These are phyloP conservation scores for Drosophila niveifrons DNA, from an alignment of 2,888 invertebrate genomes.

Conservation along the genomic window DNA sequence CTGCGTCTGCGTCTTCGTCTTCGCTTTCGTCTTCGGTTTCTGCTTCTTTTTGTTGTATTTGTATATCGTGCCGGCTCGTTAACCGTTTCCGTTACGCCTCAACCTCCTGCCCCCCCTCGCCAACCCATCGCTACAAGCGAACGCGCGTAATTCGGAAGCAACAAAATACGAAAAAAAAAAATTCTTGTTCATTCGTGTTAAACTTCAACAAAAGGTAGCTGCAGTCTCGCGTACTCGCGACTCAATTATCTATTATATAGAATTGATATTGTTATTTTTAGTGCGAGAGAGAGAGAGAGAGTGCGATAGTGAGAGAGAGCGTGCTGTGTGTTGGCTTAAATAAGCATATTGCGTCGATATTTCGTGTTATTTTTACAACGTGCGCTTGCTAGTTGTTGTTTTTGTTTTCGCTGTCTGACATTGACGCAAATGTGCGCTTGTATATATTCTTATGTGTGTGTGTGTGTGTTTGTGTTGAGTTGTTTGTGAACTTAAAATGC, in stretches of 20 bases:
- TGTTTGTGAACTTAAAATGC: slow-evolving; percentile 63
- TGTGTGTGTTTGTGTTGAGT: slow-evolving; percentile 19
- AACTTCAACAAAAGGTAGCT: slow-evolving; percentile 45
- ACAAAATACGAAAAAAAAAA: not conserved
- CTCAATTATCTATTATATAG: slow-evolving; percentile 49
- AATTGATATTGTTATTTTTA: slow-evolving; percentile 61
- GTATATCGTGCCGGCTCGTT: slow-evolving; percentile 52
- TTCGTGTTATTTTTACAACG: slow-evolving; percentile 76
- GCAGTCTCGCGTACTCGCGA: slow-evolving; percentile 36
- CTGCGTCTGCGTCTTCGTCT: not conserved
- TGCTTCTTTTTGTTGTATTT: slow-evolving; percentile 8
- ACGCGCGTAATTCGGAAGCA: slow-evolving; percentile 51
- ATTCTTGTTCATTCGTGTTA: slow-evolving; percentile 27
- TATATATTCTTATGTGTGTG: no score
- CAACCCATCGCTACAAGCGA: no score
- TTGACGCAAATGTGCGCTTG: slow-evolving; percentile 65
- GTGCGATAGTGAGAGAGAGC: not conserved
- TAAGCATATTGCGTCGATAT: slow-evolving; percentile 54
- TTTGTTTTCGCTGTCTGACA: slow-evolving; percentile 58
- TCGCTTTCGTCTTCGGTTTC: not conserved
- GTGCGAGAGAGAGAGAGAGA: slow-evolving; percentile 8
- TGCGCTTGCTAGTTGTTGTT: slow-evolving; percentile 47
- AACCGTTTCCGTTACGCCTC: slow-evolving; percentile 55
- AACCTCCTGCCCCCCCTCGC: slow-evolving; percentile 10
- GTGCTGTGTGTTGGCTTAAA: slow-evolving; percentile 59